phyloP scores from a whole-genome alignment of 2,797 vertebrate genomes.

The Trachops cirrhosus region DNA sequence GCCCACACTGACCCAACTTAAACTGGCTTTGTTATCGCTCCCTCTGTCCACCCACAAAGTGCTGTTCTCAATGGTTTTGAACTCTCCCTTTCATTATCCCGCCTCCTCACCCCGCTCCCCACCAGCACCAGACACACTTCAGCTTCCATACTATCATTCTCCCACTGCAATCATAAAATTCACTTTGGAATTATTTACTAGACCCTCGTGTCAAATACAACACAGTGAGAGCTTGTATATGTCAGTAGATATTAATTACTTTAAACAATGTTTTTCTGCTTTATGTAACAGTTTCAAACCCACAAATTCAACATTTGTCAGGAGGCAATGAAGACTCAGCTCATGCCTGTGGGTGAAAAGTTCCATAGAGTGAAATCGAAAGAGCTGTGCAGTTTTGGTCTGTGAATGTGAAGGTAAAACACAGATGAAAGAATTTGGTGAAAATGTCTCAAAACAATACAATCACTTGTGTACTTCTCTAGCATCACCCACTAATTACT shows the following conservation, averaged over 20 bases:
- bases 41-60: no score
- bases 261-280: background rate
- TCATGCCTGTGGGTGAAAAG: background rate
- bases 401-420: background rate
- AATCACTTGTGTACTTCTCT: background rate
- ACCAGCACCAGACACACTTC: background rate
- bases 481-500: background rate
- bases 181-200: background rate
- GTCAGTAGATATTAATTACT: background rate
- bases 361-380: slow-evolving; percentile 25
- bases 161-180: background rate
- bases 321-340: background rate
- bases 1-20: no score
- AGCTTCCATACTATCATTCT: background rate
- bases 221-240: background rate
- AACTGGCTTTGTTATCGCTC: background rate
- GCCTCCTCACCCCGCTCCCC: background rate
- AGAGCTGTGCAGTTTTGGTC: background rate
- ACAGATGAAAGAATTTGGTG: background rate
- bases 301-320: slow-evolving; percentile 18
- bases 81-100: background rate
- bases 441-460: slow-evolving; percentile 27
- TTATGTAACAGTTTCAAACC: background rate
- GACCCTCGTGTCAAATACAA: background rate
- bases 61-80: background rate